Percentiles rank a stretch among this genome's conserved stretches.
Conservation (phyloP, 2,888 invertebrate species). For the Carpatolechia fugitivella region DNA sequence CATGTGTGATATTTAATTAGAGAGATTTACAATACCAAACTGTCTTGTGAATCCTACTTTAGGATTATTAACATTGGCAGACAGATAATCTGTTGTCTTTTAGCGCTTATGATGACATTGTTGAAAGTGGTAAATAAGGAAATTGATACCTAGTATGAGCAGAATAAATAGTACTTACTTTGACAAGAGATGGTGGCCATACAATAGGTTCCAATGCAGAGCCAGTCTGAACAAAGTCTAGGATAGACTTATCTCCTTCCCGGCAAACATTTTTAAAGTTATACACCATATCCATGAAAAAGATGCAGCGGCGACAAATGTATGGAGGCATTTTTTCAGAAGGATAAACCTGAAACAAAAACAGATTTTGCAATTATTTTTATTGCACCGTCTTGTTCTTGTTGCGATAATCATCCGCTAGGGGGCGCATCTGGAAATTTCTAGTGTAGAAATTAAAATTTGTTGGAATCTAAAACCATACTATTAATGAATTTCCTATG, state of each 20-base stretch:
- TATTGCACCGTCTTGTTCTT: not conserved
- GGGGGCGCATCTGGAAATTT: conserved; percentile 18
- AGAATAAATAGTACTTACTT: no score
- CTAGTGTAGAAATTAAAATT: not conserved
- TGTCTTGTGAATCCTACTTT: no score
- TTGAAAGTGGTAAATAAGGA: not conserved
- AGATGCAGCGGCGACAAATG: conserved; percentile 84
- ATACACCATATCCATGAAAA: conserved; percentile 84
- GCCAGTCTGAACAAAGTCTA: conserved; percentile 84
- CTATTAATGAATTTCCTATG: not conserved
- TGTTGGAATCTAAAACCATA: not conserved
- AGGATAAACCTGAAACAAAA: conserved; percentile 71
- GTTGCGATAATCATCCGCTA: conserved; percentile 12
- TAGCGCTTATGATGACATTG: no score
- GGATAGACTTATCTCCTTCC: conserved; percentile 84
- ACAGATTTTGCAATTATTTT: not conserved
- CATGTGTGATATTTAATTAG: no score
- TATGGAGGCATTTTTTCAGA: conserved; percentile 87
- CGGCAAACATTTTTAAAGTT: conserved; percentile 88
- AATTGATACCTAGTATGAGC: no score
- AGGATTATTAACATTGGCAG: not conserved
- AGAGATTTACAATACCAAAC: no score
- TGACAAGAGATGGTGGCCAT: conserved; percentile 61
- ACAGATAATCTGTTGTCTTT: no score
- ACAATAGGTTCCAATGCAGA: conserved; percentile 74